These are phyloP conservation scores for Acrocyrtus sp. DNA, from an alignment of 2,888 invertebrate species.

Conservation along the genomic window DNA sequence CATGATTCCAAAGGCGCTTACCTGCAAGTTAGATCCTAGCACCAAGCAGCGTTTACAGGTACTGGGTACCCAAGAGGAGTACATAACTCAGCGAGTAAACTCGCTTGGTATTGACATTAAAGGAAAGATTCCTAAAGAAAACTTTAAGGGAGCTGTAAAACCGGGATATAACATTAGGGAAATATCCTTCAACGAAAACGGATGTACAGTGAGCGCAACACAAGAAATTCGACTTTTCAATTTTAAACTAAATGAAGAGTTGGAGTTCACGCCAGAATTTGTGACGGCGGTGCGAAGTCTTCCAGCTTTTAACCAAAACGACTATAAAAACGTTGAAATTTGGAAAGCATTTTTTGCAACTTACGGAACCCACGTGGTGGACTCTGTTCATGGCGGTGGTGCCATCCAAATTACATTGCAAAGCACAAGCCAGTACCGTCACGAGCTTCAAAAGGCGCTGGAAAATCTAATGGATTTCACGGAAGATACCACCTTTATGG, in stretches of 20 bases:
- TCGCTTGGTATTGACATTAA: not conserved
- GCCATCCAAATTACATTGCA: slow-evolving; percentile 1
- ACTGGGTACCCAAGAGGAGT: not conserved
- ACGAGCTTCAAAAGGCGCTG: not conserved
- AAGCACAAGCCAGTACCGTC: not conserved
- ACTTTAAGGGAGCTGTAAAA: not conserved
- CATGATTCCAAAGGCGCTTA: slow-evolving; percentile 20
- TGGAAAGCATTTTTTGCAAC: slow-evolving; percentile 34
- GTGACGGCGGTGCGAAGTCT: not conserved
- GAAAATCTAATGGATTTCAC: not conserved
- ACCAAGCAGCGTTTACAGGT: not conserved
- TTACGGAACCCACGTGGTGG: slow-evolving; percentile 43
- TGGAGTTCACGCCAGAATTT: slow-evolving; percentile 2
- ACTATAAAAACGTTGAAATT: not conserved
- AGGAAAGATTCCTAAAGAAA: not conserved
- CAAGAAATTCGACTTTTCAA: not conserved
- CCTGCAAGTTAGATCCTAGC: not conserved
- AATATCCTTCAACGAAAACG: not conserved
- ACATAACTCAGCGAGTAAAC: not conserved
- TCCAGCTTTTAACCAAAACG: slow-evolving; percentile 13
- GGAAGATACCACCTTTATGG: not conserved
- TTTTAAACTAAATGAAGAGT: not conserved
- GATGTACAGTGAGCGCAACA: not conserved
- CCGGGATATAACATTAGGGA: slow-evolving; percentile 15
- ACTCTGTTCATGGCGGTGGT: slow-evolving; percentile 11